These are phyloP conservation scores for Elysia crispata DNA, from an alignment of 2,888 invertebrate species.

Conservation along the genomic window DNA sequence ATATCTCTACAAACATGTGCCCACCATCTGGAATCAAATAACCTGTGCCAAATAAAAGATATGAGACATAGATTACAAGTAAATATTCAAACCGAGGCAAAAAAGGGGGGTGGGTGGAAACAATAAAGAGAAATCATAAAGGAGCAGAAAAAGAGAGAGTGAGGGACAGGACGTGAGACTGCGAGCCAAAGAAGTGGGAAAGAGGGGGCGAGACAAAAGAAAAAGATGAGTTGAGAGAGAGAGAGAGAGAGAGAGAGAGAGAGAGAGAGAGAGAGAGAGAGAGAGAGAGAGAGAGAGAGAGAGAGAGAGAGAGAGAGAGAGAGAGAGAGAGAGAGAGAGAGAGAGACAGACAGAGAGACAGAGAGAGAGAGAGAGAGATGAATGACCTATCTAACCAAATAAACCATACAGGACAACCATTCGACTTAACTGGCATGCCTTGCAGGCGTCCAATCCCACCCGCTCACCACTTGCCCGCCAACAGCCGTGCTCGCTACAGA, in stretches of 20 bases:
- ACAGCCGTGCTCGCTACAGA: too few species aligned
- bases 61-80: too few species aligned
- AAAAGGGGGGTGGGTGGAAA: background rate
- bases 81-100: background rate
- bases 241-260: slow-evolving; percentile 1
- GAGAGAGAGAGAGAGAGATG: slow-evolving; percentile 2
- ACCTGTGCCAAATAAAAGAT: too few species aligned
- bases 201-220: slow-evolving; percentile 5
- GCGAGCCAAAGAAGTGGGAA: background rate
- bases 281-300: background rate
- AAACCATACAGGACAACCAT: too few species aligned
- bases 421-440: too few species aligned
- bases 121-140: background rate
- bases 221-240: background rate
- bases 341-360: background rate
- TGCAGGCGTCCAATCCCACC: too few species aligned
- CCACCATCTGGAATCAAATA: too few species aligned
- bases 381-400: too few species aligned
- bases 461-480: too few species aligned
- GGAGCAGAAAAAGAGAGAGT: slow-evolving; percentile 10
- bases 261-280: slow-evolving; percentile 11
- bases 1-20: too few species aligned
- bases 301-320: slow-evolving; percentile 6
- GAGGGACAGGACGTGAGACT: background rate
- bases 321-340: background rate